Evolutionary conservation across 2,797 vertebrate species (phyloP).

Genomic region (Oryzias sinensis): DNA sequence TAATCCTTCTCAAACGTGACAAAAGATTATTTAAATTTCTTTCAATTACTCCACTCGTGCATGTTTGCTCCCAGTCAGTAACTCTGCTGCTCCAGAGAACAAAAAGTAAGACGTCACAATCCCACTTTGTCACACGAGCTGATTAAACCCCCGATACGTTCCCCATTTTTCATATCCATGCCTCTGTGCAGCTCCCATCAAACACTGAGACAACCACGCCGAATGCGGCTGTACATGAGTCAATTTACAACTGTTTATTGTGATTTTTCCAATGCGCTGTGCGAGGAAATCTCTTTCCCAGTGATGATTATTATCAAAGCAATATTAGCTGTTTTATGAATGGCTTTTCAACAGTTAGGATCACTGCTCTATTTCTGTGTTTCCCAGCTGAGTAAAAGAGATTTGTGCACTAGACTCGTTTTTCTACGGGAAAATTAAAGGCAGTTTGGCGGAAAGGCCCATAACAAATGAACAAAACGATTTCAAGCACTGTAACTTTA

Average conservation of each 20-base stretch:
- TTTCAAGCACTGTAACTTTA: slow-evolving; percentile 38
- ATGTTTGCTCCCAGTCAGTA: slow-evolving; percentile 30
- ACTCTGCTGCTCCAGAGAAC: slow-evolving; percentile 17
- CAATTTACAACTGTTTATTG: slow-evolving; percentile 59
- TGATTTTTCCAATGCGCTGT: slow-evolving; percentile 40
- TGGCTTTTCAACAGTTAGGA: no score
- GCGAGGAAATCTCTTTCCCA: slow-evolving; percentile 14
- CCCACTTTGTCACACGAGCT: slow-evolving; percentile 58
- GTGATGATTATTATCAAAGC: slow-evolving; percentile 18
- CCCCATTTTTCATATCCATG: slow-evolving; percentile 22
- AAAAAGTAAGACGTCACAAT: slow-evolving; percentile 58
- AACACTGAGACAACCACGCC: slow-evolving; percentile 59
- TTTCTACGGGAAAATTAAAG: slow-evolving; percentile 30
- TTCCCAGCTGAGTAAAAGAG: slow-evolving; percentile 11
- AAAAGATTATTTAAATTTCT: slow-evolving; percentile 60
- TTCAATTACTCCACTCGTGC: slow-evolving; percentile 36
- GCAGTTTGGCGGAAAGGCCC: slow-evolving; percentile 23
- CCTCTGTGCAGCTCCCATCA: slow-evolving; percentile 42
- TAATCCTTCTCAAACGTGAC: slow-evolving; percentile 34
- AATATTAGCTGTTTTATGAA: slow-evolving; percentile 1
- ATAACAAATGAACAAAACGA: slow-evolving; percentile 43
- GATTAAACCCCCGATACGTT: slow-evolving; percentile 60
- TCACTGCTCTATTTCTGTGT: slow-evolving; percentile 19
- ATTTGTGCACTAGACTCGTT: slow-evolving; percentile 9
- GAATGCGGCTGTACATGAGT: slow-evolving; percentile 65